phyloP scores from a whole-genome alignment of 2,113 vertebrate species.

The Parotia lawesii region DNA sequence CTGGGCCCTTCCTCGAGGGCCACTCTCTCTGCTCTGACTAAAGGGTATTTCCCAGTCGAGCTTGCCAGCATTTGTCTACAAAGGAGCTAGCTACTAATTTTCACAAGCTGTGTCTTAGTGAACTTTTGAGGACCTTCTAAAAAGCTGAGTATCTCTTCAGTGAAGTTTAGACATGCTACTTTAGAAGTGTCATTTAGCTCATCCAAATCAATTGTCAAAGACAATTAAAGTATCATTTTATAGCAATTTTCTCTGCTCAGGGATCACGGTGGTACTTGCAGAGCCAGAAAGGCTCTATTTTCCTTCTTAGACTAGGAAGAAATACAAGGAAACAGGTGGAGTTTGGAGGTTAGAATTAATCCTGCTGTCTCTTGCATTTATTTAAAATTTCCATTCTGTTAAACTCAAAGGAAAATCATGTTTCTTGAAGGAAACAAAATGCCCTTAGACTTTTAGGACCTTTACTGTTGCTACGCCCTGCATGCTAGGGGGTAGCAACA shows the following conservation, averaged over 20 bases:
- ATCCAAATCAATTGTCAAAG: neutral
- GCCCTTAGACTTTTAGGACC: neutral
- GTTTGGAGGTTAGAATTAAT: neutral
- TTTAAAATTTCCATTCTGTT: neutral
- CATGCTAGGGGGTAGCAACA: neutral
- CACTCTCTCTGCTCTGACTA: neutral
- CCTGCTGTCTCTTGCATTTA: neutral
- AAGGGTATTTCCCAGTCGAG: neutral
- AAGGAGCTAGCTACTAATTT: slow-evolving; percentile 3
- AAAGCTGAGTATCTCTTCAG: neutral
- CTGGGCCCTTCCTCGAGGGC: neutral
- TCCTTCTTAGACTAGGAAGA: neutral
- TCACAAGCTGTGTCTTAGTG: neutral
- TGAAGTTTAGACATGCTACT: neutral
- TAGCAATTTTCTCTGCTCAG: neutral
- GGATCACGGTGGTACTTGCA: neutral
- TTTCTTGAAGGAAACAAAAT: neutral
- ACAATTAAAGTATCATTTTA: neutral
- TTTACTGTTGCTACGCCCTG: neutral
- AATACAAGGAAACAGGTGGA: neutral
- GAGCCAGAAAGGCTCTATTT: neutral
- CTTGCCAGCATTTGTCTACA: neutral
- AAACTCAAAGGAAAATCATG: neutral
- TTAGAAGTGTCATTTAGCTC: neutral
- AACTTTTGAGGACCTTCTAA: neutral